These are phyloP conservation scores for Peromyscus californicus DNA, from an alignment of 2,113 vertebrate genomes.

Conservation along the genomic window DNA sequence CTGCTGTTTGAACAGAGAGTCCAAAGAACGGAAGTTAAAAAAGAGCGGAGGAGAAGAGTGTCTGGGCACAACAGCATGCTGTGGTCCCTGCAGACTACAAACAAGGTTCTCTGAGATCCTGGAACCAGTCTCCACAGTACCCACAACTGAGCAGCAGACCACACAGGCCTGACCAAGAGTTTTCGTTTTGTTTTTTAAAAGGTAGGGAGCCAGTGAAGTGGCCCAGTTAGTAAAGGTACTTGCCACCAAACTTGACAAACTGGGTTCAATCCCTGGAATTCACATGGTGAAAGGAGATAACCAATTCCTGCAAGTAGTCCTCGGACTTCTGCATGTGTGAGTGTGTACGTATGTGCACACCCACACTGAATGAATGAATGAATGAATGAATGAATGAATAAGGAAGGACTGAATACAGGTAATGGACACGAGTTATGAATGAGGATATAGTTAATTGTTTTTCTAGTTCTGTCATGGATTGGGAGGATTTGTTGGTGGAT, in stretches of 20 bases:
- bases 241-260: no score
- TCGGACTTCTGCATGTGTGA: not conserved
- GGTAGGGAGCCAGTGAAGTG: no score
- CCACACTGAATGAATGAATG: not conserved
- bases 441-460: not conserved
- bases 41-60: not conserved
- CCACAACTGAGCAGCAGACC: not conserved
- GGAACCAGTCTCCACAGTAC: not conserved
- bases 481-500: not conserved
- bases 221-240: not conserved
- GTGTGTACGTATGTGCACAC: not conserved
- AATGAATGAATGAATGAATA: not conserved
- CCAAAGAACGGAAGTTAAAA: not conserved
- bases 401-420: not conserved
- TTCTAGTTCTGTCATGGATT: not conserved
- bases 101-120: not conserved
- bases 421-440: not conserved
- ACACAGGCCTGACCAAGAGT: not conserved
- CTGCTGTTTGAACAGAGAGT: not conserved
- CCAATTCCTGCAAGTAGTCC: not conserved
- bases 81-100: not conserved
- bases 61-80: not conserved
- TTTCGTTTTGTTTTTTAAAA: constrained; percentile 51
- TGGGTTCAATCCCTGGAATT: not conserved
- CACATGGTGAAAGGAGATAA: not conserved